Evolutionary conservation across 2,888 invertebrate species (phyloP).

Genomic region (Drosophila histrio): DNA sequence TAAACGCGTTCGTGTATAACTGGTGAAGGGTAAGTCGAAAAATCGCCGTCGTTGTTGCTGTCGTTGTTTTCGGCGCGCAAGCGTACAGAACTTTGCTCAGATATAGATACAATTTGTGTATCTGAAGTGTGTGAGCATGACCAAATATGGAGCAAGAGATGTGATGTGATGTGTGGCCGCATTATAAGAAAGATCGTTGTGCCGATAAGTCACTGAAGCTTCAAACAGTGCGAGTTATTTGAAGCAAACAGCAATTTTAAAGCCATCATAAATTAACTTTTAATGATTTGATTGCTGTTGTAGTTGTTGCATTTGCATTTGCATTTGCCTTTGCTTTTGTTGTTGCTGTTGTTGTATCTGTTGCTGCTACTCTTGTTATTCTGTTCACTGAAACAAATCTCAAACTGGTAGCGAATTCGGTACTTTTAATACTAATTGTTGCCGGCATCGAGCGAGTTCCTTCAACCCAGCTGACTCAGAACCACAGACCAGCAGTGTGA

Average conservation of each 20-base stretch:
- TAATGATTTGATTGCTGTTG: constrained; percentile 39
- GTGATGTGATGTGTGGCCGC: constrained; percentile 34
- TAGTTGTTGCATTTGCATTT: neutral
- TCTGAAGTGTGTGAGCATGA: constrained; percentile 3
- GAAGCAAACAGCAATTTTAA: constrained; percentile 5
- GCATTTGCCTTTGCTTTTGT: constrained; percentile 15
- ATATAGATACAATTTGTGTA: constrained; percentile 25
- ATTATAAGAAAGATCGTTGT: constrained; percentile 47
- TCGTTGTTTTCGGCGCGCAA: constrained; percentile 50
- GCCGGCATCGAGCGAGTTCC: constrained; percentile 46
- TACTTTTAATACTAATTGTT: constrained; percentile 31
- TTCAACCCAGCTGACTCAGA: constrained; percentile 71
- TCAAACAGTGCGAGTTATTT: constrained; percentile 21
- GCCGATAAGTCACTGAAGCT: constrained; percentile 41
- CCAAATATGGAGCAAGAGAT: constrained; percentile 54
- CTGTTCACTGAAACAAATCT: constrained; percentile 6
- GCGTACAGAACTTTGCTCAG: constrained; percentile 59
- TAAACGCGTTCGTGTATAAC: constrained; percentile 72
- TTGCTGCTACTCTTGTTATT: constrained; percentile 1
- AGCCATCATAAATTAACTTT: constrained; percentile 42
- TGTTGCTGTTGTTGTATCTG: constrained; percentile 1
- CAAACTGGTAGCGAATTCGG: constrained; percentile 31
- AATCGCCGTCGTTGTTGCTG: neutral
- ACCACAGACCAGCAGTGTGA: neutral
- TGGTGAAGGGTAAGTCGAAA: constrained; percentile 56